A percentile compares a stretch with the other conserved stretches of the same genome.
Conservation (phyloP, 1,140 invertebrate genomes). For the Philopotamus ludificatus region DNA sequence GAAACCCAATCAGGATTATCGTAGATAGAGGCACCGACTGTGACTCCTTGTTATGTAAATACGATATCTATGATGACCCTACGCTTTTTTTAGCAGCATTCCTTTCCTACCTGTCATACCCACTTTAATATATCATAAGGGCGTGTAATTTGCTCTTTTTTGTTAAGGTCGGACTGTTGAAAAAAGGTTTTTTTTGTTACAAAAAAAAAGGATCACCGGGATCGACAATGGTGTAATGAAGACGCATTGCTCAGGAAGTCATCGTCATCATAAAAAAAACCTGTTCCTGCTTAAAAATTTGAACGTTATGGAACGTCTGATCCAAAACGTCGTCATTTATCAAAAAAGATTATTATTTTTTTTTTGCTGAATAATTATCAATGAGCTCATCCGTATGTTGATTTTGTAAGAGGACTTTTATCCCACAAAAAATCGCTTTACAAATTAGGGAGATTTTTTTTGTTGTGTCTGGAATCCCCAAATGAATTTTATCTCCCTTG, state of each 20-base stretch:
- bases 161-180: neutral
- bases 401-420: too few species aligned
- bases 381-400: too few species aligned
- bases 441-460: too few species aligned
- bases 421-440: too few species aligned
- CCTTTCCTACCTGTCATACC: neutral
- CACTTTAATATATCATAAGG: constrained; percentile 4
- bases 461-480: too few species aligned
- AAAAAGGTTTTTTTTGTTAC: neutral
- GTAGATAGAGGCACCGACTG: neutral
- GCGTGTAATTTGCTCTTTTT: constrained; percentile 5
- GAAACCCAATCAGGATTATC: neutral
- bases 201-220: neutral
- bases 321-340: too few species aligned
- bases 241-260: neutral
- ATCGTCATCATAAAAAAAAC: neutral
- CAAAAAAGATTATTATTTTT: too few species aligned
- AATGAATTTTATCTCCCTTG: too few species aligned
- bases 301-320: too few species aligned
- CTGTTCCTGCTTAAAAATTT: neutral
- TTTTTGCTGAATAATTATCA: too few species aligned
- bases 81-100: neutral
- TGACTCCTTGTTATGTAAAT: constrained; percentile 10
- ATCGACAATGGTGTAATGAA: neutral
- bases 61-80: neutral